Evolutionary conservation across 2,888 invertebrate species (phyloP).

Genomic region (Thumatha senex): DNA sequence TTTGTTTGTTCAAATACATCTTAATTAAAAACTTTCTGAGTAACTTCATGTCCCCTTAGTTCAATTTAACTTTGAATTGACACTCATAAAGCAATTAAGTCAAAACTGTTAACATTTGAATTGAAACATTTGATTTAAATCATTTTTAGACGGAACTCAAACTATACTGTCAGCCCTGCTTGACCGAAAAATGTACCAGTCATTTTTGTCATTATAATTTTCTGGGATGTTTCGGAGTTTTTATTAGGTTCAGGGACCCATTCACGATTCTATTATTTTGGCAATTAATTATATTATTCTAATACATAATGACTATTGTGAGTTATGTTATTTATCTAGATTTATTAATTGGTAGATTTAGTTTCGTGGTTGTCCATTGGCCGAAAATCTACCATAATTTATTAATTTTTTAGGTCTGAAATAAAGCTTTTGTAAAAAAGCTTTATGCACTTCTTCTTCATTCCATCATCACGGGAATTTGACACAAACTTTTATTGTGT

Average conservation of each 20-base stretch:
- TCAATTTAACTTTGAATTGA: not conserved
- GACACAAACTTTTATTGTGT: too few species aligned
- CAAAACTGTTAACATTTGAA: too few species aligned
- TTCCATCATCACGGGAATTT: too few species aligned
- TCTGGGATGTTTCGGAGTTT: constrained; percentile 67
- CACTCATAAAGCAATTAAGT: not conserved
- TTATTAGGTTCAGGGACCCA: constrained; percentile 62
- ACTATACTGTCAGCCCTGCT: constrained; percentile 6
- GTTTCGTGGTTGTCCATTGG: too few species aligned
- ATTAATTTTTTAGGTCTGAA: too few species aligned
- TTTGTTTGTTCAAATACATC: too few species aligned
- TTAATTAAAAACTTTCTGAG: too few species aligned
- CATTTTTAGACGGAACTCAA: not conserved
- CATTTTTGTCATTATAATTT: constrained; percentile 71
- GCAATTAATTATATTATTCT: constrained; percentile 10
- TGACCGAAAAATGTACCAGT: constrained; percentile 57
- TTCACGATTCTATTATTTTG: constrained; percentile 36
- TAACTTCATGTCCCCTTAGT: too few species aligned
- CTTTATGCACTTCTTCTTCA: too few species aligned
- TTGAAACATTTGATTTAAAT: too few species aligned
- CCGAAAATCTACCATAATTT: too few species aligned
- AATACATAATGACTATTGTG: not conserved
- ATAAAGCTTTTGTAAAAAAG: too few species aligned
- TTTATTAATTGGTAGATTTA: not conserved
- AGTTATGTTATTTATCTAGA: not conserved